A percentile compares a stretch with the other conserved stretches of the same genome.
Evolutionary conservation across 2,797 vertebrate species (phyloP).

Genomic region (Taeniopygia guttata): DNA sequence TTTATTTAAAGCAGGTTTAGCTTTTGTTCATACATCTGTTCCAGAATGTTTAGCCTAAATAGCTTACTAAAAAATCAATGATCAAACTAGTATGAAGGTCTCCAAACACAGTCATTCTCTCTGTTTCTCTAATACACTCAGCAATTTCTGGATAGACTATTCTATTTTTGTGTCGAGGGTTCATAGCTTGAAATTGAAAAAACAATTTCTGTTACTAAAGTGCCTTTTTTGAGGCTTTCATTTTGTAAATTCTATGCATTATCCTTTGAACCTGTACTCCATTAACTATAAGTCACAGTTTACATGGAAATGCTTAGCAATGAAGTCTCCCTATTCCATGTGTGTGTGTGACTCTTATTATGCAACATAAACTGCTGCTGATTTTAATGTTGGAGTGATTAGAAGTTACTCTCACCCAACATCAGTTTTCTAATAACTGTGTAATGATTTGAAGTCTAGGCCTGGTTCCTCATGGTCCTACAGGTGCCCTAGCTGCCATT

Average conservation of each 20-base stretch:
- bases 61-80: slow-evolving; percentile 28
- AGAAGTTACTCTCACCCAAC: neutral
- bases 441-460: neutral
- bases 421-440: neutral
- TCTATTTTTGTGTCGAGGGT: slow-evolving; percentile 27
- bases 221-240: neutral
- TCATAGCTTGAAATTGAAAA: slow-evolving; percentile 14
- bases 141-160: neutral
- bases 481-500: neutral
- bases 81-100: slow-evolving; percentile 24
- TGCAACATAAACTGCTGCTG: neutral
- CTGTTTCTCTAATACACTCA: neutral
- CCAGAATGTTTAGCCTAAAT: slow-evolving; percentile 22
- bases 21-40: slow-evolving; percentile 41
- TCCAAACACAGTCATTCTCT: neutral
- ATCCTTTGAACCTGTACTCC: slow-evolving; percentile 16
- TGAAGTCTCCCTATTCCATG: neutral
- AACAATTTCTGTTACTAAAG: neutral
- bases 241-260: slow-evolving; percentile 17
- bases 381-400: neutral
- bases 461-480: neutral
- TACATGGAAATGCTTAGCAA: slow-evolving; percentile 31
- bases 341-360: neutral
- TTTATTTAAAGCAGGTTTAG: slow-evolving; percentile 46
- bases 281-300: slow-evolving; percentile 19